Evolutionary conservation across 2,888 invertebrate species (phyloP).

Genomic region (Agelastica alni): DNA sequence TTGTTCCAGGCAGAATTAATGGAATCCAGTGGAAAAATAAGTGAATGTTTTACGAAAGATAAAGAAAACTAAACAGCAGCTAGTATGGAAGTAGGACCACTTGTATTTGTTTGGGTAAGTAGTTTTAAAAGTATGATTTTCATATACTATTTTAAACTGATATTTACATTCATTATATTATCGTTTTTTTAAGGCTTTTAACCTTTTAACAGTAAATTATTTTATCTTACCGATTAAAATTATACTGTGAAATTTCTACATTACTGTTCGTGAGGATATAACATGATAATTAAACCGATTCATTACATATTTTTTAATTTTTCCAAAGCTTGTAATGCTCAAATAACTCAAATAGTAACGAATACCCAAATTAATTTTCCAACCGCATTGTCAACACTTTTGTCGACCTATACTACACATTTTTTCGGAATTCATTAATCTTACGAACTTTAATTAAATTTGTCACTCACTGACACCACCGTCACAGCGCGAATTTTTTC

Average conservation of each 20-base stretch:
- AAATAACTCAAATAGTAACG: constrained; percentile 2
- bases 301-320: too few species aligned
- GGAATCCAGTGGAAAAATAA: constrained; percentile 12
- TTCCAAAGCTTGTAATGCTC: neutral
- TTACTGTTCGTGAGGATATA: too few species aligned
- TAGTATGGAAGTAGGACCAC: constrained; percentile 9
- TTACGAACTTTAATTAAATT: constrained; percentile 21
- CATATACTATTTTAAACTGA: neutral
- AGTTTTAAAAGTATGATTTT: neutral
- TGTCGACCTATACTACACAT: constrained; percentile 11
- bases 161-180: too few species aligned
- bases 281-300: too few species aligned
- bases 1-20: constrained; percentile 19
- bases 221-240: too few species aligned
- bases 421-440: constrained; percentile 22
- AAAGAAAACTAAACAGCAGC: constrained; percentile 3
- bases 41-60: constrained; percentile 3
- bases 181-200: too few species aligned
- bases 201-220: too few species aligned
- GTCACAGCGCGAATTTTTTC: neutral
- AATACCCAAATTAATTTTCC: constrained; percentile 13
- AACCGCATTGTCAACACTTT: constrained; percentile 14
- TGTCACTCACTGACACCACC: constrained; percentile 8
- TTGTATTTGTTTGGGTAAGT: constrained; percentile 19
- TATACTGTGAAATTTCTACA: too few species aligned